Evolutionary conservation across 2,888 invertebrate species (phyloP).

Genomic region (Stenodema calcarata): DNA sequence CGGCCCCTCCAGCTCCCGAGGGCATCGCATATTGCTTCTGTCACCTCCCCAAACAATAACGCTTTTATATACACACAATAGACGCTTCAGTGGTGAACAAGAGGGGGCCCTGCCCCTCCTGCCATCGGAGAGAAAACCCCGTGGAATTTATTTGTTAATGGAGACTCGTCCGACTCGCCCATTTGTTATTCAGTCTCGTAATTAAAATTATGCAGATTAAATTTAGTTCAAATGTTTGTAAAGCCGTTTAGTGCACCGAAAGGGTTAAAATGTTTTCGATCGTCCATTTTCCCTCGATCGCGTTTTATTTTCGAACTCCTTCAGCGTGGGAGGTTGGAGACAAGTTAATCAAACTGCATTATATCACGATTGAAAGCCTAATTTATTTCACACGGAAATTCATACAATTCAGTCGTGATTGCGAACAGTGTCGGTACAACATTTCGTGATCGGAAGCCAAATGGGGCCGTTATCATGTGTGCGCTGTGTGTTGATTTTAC

Average conservation of each 20-base stretch:
- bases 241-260: neutral
- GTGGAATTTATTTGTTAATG: conserved; percentile 39
- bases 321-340: neutral
- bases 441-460: too few species aligned
- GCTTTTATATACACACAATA: conserved; percentile 34
- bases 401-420: too few species aligned
- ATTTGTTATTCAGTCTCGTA: conserved; percentile 21
- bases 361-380: neutral
- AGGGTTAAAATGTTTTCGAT: neutral
- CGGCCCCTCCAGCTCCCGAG: neutral
- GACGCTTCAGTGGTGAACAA: neutral
- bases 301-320: neutral
- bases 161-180: neutral
- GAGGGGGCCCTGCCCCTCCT: neutral
- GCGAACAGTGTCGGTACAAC: too few species aligned
- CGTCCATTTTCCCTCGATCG: neutral
- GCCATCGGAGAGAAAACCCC: neutral
- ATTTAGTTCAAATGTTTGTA: conserved; percentile 21
- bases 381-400: too few species aligned
- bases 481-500: too few species aligned
- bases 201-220: conserved; percentile 47
- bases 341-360: too few species aligned
- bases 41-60: conserved; percentile 38
- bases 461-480: too few species aligned
- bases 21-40: conserved; percentile 34